Conservation (phyloP, 2,888 invertebrate species). For the Ochropacha duplaris region DNA sequence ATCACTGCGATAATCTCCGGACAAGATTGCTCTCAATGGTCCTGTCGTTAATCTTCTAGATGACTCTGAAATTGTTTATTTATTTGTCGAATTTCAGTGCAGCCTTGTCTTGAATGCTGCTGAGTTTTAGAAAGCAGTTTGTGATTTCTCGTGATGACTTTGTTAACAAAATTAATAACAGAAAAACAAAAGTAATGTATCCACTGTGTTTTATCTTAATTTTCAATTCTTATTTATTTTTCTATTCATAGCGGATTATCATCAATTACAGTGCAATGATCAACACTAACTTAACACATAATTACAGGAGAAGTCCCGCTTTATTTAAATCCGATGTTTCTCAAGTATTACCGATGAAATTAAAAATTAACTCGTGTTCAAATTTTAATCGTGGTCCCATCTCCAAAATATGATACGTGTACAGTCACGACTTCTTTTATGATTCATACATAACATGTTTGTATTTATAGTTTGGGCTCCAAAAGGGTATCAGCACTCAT, state of each 20-base stretch:
- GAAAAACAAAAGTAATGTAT: too few relatives aligned
- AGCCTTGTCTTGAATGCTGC: background rate
- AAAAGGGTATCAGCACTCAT: constrained; percentile 43
- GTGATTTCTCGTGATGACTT: background rate
- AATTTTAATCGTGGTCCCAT: background rate
- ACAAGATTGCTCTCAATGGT: background rate
- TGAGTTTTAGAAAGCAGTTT: background rate
- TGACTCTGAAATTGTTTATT: constrained; percentile 2
- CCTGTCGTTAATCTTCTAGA: background rate
- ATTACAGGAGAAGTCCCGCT: too few relatives aligned
- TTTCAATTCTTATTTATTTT: too few relatives aligned
- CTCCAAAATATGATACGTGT: background rate
- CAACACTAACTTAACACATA: too few relatives aligned
- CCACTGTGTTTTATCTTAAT: too few relatives aligned
- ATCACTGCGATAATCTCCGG: background rate
- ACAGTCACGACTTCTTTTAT: background rate
- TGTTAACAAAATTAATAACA: too few relatives aligned
- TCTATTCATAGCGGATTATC: too few relatives aligned
- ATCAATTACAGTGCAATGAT: too few relatives aligned
- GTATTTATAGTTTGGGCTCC: constrained; percentile 21
- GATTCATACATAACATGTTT: background rate
- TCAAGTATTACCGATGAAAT: too few relatives aligned
- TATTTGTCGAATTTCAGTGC: constrained; percentile 1
- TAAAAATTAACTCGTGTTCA: too few relatives aligned
- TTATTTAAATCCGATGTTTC: too few relatives aligned